Percentiles rank a stretch among this genome's conserved stretches.
Conservation (phyloP, 2,888 invertebrate species). For the Pterobdella sp. region DNA sequence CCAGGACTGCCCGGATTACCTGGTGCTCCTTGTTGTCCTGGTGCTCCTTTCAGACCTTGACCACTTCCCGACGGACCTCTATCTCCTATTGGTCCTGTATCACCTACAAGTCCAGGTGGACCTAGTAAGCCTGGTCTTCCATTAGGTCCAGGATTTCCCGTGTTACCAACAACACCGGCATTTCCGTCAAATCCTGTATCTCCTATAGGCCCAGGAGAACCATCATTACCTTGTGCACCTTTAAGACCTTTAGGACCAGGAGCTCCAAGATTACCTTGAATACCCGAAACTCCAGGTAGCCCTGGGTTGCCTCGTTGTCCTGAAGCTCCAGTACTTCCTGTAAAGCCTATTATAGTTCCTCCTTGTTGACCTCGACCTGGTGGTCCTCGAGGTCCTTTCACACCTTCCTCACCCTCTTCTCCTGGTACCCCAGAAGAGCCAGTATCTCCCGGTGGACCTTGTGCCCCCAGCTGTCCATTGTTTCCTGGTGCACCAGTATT, state of each 20-base stretch:
- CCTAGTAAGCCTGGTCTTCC: slow-evolving; percentile 1
- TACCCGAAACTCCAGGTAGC: slow-evolving; percentile 28
- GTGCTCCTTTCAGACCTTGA: neutral
- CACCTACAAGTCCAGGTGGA: neutral
- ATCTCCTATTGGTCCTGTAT: slow-evolving; percentile 1
- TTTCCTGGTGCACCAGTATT: neutral
- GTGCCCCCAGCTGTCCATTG: neutral
- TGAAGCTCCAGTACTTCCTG: slow-evolving; percentile 8
- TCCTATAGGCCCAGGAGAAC: slow-evolving; percentile 26
- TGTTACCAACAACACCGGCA: slow-evolving; percentile 20
- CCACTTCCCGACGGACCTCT: slow-evolving; percentile 3
- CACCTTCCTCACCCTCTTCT: neutral
- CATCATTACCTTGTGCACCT: neutral
- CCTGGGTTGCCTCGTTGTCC: slow-evolving; percentile 24
- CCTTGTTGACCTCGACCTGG: neutral
- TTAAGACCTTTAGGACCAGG: slow-evolving; percentile 9
- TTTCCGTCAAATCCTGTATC: slow-evolving; percentile 26
- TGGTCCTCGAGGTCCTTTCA: neutral
- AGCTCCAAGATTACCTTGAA: slow-evolving; percentile 25
- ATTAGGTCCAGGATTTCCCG: slow-evolving; percentile 4
- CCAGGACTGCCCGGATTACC: neutral
- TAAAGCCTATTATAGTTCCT: neutral
- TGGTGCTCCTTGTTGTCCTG: neutral
- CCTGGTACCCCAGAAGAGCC: neutral
- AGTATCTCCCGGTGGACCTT: neutral